These are phyloP conservation scores for Masticophis lateralis DNA, from an alignment of 2,797 vertebrate genomes.

Conservation along the genomic window DNA sequence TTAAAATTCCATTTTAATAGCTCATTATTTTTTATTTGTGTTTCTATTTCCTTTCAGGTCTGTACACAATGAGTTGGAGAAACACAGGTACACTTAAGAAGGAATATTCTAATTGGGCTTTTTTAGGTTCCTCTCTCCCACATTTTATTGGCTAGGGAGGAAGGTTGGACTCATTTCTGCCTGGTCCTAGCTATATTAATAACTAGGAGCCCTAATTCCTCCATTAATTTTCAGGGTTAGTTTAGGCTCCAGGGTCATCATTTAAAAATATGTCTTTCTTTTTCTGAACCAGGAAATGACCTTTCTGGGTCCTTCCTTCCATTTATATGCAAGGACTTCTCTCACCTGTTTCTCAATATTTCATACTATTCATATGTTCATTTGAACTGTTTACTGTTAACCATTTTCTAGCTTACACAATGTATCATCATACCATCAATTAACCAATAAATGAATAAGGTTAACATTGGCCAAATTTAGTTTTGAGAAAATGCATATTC, in stretches of 20 bases:
- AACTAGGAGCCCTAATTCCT: neutral
- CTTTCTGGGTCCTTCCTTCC: neutral
- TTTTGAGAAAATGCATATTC: neutral
- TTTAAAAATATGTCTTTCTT: neutral
- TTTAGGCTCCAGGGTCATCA: neutral
- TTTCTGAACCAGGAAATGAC: neutral
- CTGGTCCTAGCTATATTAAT: neutral
- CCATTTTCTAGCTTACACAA: neutral
- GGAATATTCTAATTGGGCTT: neutral
- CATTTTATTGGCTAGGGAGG: no score
- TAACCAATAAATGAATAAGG: neutral
- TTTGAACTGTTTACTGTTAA: neutral
- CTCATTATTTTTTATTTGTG: neutral
- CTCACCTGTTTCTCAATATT: neutral
- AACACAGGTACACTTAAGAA: slow-evolving; percentile 82
- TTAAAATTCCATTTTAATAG: no score
- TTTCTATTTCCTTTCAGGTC: slow-evolving; percentile 75
- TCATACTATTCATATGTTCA: neutral
- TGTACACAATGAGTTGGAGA: slow-evolving; percentile 94
- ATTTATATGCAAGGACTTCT: neutral
- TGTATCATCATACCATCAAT: neutral
- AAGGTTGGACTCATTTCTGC: neutral
- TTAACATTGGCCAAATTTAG: neutral
- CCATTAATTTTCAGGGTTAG: neutral
- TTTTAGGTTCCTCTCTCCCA: neutral